Base-by-base conservation (phyloP, 1,140 invertebrate species). In the Camponotus floridanus region DNA sequence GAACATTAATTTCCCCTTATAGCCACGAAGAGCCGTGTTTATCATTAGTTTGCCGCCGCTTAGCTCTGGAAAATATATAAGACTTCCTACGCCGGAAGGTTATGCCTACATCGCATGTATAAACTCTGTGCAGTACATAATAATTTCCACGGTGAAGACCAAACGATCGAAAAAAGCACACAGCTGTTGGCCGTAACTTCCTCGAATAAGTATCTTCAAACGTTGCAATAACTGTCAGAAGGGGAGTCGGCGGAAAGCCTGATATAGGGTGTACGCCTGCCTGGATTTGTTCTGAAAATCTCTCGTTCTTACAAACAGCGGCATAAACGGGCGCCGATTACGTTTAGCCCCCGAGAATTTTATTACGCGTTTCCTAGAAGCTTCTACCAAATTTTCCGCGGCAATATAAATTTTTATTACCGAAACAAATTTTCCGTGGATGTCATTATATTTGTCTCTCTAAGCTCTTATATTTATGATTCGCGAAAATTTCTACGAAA, bases 101-200 rank as follows among this genome's bases (percentile, higher is more conserved):
- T 91, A 86, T 86, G 85, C 90, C 67, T 71, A 83, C 87, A 74
- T 79, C 57, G 85, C 70, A 70, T 55, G 86, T 74, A 78, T 91
- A 89, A 89, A 86, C 65, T 85, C 59, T 57, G 67, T 68, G 76
- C 64, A 83, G 85, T 89, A 91, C 88, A 91, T 89, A 91, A 92
- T 91, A 91, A 91, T 91, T 91, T 91, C 83, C 78, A 80, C 64
- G 71, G 78, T 73, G 87, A 62, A 90, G 73, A 85, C 73, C 78
- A 83, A 90, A 86, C 65, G 88, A 89, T 89, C 86, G 87, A 90
- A 78, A 85, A 87, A 84, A 86, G 71, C 80, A 64, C 86, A 74
- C 94, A 94, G 93, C 93, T 94, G 94, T 86, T 94, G 88, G 91
- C 92, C 93, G 92, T 94, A 94, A 94, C 89, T 94, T 94, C 87